Evolutionary conservation across 2,113 vertebrate genomes (phyloP).

Genomic region (Gallinago paraguaiae): DNA sequence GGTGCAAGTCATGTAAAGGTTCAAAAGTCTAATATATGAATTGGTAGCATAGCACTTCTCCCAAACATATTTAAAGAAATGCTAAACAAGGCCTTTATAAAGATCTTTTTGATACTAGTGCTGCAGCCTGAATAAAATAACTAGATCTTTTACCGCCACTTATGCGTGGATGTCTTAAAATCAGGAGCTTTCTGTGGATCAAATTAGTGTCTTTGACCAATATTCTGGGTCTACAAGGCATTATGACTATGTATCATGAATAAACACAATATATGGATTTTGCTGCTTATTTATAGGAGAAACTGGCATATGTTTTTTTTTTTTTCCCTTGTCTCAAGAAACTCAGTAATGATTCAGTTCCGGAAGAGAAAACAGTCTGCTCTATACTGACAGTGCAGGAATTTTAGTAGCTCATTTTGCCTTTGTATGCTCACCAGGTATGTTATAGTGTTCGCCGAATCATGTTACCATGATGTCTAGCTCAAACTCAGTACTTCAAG

Average conservation of each 20-base stretch:
- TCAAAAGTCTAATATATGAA: background rate
- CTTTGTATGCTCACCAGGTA: background rate
- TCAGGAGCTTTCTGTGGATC: background rate
- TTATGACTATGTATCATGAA: background rate
- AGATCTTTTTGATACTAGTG: background rate
- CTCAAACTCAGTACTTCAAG: background rate
- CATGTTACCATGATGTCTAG: background rate
- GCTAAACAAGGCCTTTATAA: background rate
- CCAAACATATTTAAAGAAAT: background rate
- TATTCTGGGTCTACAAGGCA: background rate
- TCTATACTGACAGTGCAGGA: background rate
- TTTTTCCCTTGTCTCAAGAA: background rate
- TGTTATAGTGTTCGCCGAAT: background rate
- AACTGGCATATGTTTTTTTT: background rate
- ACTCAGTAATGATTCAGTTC: background rate
- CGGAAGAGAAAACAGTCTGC: background rate
- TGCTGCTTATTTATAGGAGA: background rate
- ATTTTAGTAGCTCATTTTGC: background rate
- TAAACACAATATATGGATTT: background rate
- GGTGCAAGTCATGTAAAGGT: background rate
- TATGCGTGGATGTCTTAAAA: background rate
- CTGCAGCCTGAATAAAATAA: background rate
- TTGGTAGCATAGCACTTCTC: background rate
- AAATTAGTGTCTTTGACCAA: background rate
- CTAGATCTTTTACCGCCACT: background rate